Conservation (phyloP, 2,113 vertebrate species). For the Gulo gulo region DNA sequence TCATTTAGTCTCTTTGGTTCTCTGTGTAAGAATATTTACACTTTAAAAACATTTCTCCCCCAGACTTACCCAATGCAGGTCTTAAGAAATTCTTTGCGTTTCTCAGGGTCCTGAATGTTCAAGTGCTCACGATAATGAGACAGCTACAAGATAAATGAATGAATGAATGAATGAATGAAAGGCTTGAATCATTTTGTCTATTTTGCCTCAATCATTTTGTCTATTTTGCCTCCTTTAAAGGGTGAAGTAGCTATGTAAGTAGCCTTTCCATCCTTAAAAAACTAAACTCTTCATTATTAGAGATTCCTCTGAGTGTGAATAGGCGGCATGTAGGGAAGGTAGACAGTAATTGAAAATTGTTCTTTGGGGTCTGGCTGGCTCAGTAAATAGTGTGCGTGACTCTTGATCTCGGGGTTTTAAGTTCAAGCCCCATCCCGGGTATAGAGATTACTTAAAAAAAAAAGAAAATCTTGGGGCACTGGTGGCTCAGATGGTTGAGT, state of each 20-base stretch:
- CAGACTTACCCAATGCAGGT: conserved; percentile 89
- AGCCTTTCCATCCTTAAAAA: background rate
- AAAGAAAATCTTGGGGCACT: background rate
- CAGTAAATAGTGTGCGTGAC: background rate
- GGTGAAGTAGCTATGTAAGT: background rate
- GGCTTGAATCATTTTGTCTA: conserved; percentile 12
- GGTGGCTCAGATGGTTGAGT: too few relatives aligned
- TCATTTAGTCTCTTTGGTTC: background rate
- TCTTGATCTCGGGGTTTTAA: background rate
- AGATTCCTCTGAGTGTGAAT: background rate
- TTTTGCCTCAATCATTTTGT: background rate
- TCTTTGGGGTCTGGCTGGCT: background rate
- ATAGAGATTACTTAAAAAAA: background rate
- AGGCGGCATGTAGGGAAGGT: rapidly evolving
- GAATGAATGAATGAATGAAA: background rate
- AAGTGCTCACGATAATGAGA: conserved; percentile 94
- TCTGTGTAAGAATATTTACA: background rate
- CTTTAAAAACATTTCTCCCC: background rate
- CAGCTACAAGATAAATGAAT: conserved; percentile 82
- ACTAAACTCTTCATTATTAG: background rate
- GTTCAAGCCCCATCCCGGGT: background rate
- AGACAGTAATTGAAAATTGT: background rate
- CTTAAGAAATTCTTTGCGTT: conserved; percentile 94
- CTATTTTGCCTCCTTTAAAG: background rate
- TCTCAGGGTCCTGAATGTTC: conserved; percentile 90